Conservation (phyloP, 1,140 invertebrate genomes). For the Tachypleus tridentatus region DNA sequence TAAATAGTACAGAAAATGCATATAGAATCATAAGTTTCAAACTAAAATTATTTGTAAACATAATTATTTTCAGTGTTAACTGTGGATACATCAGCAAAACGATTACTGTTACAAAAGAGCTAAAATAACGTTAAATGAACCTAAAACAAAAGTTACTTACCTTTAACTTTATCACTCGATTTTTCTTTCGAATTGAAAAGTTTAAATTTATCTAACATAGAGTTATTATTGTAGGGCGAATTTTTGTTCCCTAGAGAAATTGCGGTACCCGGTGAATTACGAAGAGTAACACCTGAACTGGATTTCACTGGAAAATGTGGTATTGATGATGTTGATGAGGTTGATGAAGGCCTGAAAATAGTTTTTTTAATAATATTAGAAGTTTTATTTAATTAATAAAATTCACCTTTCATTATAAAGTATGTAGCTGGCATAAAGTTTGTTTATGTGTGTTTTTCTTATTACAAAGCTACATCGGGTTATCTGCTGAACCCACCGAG, state of each 20-base stretch:
- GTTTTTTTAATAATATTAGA: not conserved
- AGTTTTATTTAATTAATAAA: not conserved
- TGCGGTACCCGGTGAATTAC: not conserved
- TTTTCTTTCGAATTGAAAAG: slow-evolving; percentile 75
- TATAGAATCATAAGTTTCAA: slow-evolving; percentile 3
- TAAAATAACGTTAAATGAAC: not conserved
- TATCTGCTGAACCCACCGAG: not conserved
- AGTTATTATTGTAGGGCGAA: slow-evolving; percentile 40
- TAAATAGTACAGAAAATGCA: no score
- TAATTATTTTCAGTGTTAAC: not conserved
- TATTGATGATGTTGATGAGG: slow-evolving; percentile 14
- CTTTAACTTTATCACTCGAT: slow-evolving; percentile 37
- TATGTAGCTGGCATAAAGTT: no score
- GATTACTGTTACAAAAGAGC: not conserved
- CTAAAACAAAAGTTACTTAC: slow-evolving; percentile 17
- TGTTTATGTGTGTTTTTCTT: not conserved
- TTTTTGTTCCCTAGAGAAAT: not conserved
- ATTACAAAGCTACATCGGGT: not conserved
- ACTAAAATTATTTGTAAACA: not conserved
- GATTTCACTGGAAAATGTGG: slow-evolving; percentile 18
- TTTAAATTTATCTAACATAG: slow-evolving; percentile 85
- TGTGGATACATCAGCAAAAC: not conserved
- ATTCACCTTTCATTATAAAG: no score
- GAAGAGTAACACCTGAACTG: not conserved
- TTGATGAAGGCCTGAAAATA: slow-evolving; percentile 14